phyloP scores from a whole-genome alignment of 1,140 invertebrate genomes.

The Zaprionus inermis region DNA sequence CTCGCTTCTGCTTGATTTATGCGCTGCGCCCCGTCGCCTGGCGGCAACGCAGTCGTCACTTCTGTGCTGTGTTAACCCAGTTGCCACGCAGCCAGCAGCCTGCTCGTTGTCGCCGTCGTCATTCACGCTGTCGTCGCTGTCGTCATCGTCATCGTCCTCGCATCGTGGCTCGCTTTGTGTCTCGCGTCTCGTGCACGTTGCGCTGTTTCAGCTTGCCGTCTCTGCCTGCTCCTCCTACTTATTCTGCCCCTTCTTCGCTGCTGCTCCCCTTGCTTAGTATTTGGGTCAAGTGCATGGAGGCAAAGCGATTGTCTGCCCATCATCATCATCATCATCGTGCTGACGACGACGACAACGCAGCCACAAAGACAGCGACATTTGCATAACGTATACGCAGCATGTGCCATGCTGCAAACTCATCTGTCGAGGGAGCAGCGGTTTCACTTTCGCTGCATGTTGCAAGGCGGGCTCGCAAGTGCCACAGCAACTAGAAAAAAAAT shows the following conservation, averaged over 20 bases:
- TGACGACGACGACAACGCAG: conserved; percentile 4
- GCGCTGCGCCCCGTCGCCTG: conserved; percentile 15
- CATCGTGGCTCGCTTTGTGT: conserved; percentile 22
- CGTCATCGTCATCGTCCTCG: conserved; percentile 42
- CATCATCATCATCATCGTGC: conserved; percentile 8
- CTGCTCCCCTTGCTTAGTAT: conserved; percentile 47
- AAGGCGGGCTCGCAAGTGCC: not conserved
- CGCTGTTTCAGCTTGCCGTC: conserved; percentile 52
- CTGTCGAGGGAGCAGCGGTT: not conserved
- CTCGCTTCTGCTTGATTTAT: not conserved
- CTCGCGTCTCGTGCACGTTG: conserved; percentile 58
- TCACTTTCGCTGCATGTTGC: conserved; percentile 1
- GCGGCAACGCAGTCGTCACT: conserved; percentile 10
- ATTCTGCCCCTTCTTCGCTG: not conserved
- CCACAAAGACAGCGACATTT: conserved; percentile 30
- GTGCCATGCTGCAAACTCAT: not conserved
- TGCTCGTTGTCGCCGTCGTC: conserved; percentile 26
- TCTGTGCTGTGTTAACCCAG: conserved; percentile 76
- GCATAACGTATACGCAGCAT: conserved; percentile 40
- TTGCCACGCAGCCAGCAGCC: conserved; percentile 47
- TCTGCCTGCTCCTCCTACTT: not conserved
- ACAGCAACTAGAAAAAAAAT: not conserved
- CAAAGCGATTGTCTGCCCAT: conserved; percentile 26
- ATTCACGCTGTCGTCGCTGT: conserved; percentile 13
- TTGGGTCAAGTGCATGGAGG: conserved; percentile 77